A percentile compares a stretch with the other conserved stretches of the same genome.
These are phyloP conservation scores for Chelidonichthys spinosus DNA, from an alignment of 2,797 vertebrate genomes.

Conservation along the genomic window DNA sequence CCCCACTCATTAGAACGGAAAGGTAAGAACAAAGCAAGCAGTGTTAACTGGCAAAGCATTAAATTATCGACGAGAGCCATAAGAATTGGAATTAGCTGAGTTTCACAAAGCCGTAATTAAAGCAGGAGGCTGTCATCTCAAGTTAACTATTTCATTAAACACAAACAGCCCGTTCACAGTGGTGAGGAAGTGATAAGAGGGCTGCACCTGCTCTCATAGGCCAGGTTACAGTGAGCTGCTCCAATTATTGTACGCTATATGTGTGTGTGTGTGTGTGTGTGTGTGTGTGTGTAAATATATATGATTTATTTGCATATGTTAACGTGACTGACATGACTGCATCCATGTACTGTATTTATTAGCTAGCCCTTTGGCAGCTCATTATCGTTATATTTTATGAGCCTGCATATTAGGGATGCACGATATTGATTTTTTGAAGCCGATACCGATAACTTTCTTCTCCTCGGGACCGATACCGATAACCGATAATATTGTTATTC, in stretches of 20 bases:
- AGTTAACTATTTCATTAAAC: slow-evolving; percentile 63
- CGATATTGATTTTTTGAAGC: too few relatives aligned
- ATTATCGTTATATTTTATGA: background rate
- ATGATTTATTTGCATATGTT: slow-evolving; percentile 9
- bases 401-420: too few relatives aligned
- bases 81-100: slow-evolving; percentile 52
- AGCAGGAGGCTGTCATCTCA: slow-evolving; percentile 50
- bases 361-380: background rate
- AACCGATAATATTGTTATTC: too few relatives aligned
- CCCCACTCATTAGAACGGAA: slow-evolving; percentile 44
- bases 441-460: too few relatives aligned
- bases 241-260: slow-evolving; percentile 1
- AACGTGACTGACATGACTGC: background rate
- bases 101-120: slow-evolving; percentile 61
- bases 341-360: background rate
- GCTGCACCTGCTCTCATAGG: background rate
- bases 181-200: slow-evolving; percentile 2
- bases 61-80: slow-evolving; percentile 53
- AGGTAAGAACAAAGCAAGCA: slow-evolving; percentile 45
- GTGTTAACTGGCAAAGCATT: slow-evolving; percentile 59
- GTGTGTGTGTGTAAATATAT: background rate
- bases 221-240: slow-evolving; percentile 2
- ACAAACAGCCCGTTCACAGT: slow-evolving; percentile 17
- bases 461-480: too few relatives aligned
- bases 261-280: too few relatives aligned